Evolutionary conservation across 2,113 vertebrate genomes (phyloP).

Genomic region (Cromileptes altivelis): DNA sequence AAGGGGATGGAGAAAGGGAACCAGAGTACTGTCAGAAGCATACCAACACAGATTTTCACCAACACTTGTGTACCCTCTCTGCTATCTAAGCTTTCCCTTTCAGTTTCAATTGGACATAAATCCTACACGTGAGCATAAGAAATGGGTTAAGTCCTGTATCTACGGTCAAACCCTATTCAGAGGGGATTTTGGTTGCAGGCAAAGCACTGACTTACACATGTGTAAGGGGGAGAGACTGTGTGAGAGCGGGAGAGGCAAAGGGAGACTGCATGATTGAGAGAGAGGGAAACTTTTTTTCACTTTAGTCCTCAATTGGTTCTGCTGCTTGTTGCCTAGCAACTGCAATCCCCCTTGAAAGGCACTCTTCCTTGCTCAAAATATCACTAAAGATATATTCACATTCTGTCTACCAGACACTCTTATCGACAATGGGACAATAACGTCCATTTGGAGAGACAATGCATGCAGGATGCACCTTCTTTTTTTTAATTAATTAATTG

Average conservation of each 20-base stretch:
- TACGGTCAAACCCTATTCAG: constrained; percentile 67
- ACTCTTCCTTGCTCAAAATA: constrained; percentile 81
- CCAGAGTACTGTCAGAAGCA: constrained; percentile 24
- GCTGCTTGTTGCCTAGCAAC: constrained; percentile 87
- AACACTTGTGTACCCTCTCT: constrained; percentile 45
- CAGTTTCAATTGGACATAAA: constrained; percentile 59
- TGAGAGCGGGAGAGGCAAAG: constrained; percentile 34
- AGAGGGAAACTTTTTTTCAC: constrained; percentile 59
- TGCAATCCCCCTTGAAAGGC: constrained; percentile 80
- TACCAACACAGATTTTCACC: constrained; percentile 47
- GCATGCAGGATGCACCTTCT: constrained; percentile 26
- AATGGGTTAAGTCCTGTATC: constrained; percentile 62
- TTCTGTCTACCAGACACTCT: constrained; percentile 73
- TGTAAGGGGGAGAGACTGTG: constrained; percentile 38
- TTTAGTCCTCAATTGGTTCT: constrained; percentile 81
- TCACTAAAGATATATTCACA: constrained; percentile 82
- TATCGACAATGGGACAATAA: constrained; percentile 73
- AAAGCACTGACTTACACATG: constrained; percentile 63
- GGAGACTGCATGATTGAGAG: constrained; percentile 34
- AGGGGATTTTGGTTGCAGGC: constrained; percentile 65
- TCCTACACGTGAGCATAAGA: constrained; percentile 59
- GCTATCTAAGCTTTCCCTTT: constrained; percentile 57
- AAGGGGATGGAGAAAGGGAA: constrained; percentile 28
- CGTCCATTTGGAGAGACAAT: constrained; percentile 66
- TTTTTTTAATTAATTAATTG: constrained; percentile 6